Evolutionary conservation across 2,113 vertebrate genomes (phyloP), one percentile per base, ranked within the genome.

Genomic region (Coreoperca whiteheadi): DNA sequence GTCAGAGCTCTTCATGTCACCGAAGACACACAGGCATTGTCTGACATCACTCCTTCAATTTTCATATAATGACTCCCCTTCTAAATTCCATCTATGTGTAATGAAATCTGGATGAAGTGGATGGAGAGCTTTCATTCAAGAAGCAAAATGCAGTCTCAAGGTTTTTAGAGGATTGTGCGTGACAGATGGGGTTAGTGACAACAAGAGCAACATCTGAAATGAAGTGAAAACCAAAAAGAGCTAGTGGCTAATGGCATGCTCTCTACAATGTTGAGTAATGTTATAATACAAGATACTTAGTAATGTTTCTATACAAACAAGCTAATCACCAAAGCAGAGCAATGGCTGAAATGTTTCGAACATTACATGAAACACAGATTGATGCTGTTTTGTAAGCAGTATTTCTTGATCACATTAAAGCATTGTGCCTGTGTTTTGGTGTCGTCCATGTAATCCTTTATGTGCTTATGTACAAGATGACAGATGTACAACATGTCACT

Each of bases 401-500:
- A 3, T 23, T 69, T 37, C 70, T 41, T 39, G 48, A 23, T 53
- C 59, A 37, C 4, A 46, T 70, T 43, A 11, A 68, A 75, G 25
- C 67, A 30, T 9, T 16, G 34, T 79, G 71, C 54, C 12, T 74
- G 41, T 71, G 50, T 68, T 75, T 54, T 63, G 11, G 37, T 56
- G 32, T 28, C 2, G 28, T 28, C 2, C 11, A 23, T 77, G 59
- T 90, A 86, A 88, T 89, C 84, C 81, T 75, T 70, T 37, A 32
- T 41, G 28, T 75, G 68, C 53, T 81, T 61, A 41, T 82, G 46
- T 82, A n/a, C 39, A 76, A 74, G 71, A 78, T 82, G 83, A 89
- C 90, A 90, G 90, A 87, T 87, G 91, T 87, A 81, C 87, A 66
- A 50, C 69, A 81, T 79, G 74, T 65, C 84, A 77, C 16, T 74